Percentiles rank a stretch among this genome's conserved stretches.
Evolutionary conservation across 2,888 invertebrate species (phyloP).

Genomic region (Cephus pulcher): DNA sequence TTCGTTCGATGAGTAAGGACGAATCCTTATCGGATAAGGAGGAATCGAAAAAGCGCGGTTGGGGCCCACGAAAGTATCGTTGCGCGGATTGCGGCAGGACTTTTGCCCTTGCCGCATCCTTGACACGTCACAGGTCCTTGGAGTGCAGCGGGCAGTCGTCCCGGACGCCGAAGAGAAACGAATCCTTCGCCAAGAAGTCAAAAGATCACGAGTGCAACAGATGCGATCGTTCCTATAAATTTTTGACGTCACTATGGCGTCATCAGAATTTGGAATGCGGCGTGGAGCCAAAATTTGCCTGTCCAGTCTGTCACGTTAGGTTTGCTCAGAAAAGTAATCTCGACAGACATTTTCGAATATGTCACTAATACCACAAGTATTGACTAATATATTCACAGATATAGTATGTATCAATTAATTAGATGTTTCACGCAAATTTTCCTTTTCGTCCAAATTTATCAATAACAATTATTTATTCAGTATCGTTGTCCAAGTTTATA

Average conservation of each 20-base stretch:
- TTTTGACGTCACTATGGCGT: constrained; percentile 60
- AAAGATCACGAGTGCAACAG: constrained; percentile 50
- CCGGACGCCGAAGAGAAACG: constrained; percentile 24
- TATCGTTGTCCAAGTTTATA: too few relatives aligned
- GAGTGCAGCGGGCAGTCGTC: constrained; percentile 36
- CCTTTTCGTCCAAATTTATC: too few relatives aligned
- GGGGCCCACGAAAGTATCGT: constrained; percentile 48
- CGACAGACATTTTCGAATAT: constrained; percentile 65
- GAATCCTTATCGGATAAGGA: constrained; percentile 17
- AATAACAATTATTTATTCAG: too few relatives aligned
- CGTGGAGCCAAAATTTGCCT: constrained; percentile 72
- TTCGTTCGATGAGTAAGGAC: constrained; percentile 45
- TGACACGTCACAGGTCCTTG: constrained; percentile 50
- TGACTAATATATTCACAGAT: background rate
- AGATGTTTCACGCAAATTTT: too few relatives aligned
- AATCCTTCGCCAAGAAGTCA: constrained; percentile 1
- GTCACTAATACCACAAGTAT: constrained; percentile 38
- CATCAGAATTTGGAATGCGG: constrained; percentile 71
- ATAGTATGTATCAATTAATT: background rate
- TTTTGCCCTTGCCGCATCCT: constrained; percentile 50
- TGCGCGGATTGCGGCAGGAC: constrained; percentile 53
- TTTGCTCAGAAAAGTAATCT: constrained; percentile 71
- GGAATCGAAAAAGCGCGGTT: constrained; percentile 14
- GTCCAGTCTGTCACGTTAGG: constrained; percentile 72
- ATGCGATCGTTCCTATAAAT: constrained; percentile 52